phyloP scores from a whole-genome alignment of 2,888 invertebrate species.

The Listrodromus nycthemerus region DNA sequence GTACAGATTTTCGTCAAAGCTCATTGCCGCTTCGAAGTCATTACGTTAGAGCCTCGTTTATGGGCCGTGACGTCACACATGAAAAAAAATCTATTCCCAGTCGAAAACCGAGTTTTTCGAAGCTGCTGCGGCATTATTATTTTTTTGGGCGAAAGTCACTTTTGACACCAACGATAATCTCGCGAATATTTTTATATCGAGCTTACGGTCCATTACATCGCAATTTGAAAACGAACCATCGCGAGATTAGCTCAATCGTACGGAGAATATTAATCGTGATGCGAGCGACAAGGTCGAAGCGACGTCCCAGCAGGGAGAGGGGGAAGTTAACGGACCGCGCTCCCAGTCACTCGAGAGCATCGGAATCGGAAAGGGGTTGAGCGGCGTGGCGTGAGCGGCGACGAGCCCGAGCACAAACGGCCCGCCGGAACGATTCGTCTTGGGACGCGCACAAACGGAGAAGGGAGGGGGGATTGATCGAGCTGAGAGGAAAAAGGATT shows the following conservation, averaged over 20 bases:
- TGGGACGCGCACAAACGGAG: constrained; percentile 39
- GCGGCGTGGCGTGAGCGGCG: constrained; percentile 43
- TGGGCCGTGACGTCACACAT: too few relatives aligned
- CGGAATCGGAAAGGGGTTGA: constrained; percentile 73
- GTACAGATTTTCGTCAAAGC: too few relatives aligned
- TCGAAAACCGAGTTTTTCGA: too few relatives aligned
- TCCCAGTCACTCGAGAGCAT: constrained; percentile 39
- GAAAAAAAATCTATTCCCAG: too few relatives aligned
- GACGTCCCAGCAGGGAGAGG: constrained; percentile 37
- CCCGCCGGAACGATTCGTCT: constrained; percentile 73
- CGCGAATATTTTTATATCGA: too few relatives aligned
- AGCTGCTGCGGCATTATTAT: too few relatives aligned
- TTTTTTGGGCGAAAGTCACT: too few relatives aligned
- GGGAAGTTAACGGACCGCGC: not conserved
- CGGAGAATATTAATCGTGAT: constrained; percentile 46
- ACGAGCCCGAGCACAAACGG: constrained; percentile 69
- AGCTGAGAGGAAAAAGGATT: constrained; percentile 44
- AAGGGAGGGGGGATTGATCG: constrained; percentile 23
- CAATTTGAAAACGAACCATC: not conserved
- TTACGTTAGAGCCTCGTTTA: too few relatives aligned
- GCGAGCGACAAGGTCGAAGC: not conserved
- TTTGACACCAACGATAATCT: too few relatives aligned
- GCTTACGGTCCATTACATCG: too few relatives aligned
- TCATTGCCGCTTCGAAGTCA: too few relatives aligned
- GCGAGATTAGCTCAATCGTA: not conserved